Percentiles rank a stretch among this genome's conserved stretches.
Evolutionary conservation across 2,888 invertebrate genomes (phyloP).

Genomic region (Cremastobaeus sp.): DNA sequence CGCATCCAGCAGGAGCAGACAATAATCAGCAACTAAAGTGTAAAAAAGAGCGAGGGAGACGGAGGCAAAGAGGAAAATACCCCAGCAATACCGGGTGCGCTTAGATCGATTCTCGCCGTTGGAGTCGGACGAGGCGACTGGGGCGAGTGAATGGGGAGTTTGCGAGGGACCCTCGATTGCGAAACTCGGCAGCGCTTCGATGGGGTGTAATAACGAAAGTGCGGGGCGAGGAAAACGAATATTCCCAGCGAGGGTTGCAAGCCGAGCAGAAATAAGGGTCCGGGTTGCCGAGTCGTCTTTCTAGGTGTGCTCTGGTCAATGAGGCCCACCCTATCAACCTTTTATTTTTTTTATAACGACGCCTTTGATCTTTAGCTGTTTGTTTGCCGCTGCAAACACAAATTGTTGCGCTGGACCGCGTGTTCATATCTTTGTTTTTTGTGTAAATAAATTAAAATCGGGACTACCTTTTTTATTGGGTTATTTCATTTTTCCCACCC

Average conservation of each 20-base stretch:
- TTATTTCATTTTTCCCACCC: too few relatives aligned
- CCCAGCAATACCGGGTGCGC: conserved; percentile 27
- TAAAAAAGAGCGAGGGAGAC: conserved; percentile 32
- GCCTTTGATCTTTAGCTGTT: too few relatives aligned
- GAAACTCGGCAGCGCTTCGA: conserved; percentile 14
- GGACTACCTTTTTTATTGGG: too few relatives aligned
- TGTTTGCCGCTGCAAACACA: too few relatives aligned
- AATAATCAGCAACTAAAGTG: conserved; percentile 52
- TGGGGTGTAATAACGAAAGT: conserved; percentile 42
- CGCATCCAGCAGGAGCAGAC: conserved; percentile 33
- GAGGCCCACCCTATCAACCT: conserved; percentile 28
- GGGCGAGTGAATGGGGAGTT: conserved; percentile 40
- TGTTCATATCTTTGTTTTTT: too few relatives aligned
- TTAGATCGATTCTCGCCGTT: conserved; percentile 47
- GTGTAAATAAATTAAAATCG: too few relatives aligned
- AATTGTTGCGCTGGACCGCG: too few relatives aligned
- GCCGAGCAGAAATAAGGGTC: conserved; percentile 38
- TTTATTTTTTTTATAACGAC: too few relatives aligned
- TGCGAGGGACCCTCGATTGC: conserved; percentile 37
- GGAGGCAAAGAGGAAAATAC: conserved; percentile 42
- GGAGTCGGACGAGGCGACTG: conserved; percentile 12
- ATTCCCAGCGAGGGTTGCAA: conserved; percentile 42
- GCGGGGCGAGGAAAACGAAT: conserved; percentile 34
- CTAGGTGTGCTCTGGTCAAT: conserved; percentile 31
- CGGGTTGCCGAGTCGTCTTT: conserved; percentile 27